Evolutionary conservation across 2,797 vertebrate genomes (phyloP), one percentile per base, ranked within the genome.

Genomic region (Acanthurus leucopareius): DNA sequence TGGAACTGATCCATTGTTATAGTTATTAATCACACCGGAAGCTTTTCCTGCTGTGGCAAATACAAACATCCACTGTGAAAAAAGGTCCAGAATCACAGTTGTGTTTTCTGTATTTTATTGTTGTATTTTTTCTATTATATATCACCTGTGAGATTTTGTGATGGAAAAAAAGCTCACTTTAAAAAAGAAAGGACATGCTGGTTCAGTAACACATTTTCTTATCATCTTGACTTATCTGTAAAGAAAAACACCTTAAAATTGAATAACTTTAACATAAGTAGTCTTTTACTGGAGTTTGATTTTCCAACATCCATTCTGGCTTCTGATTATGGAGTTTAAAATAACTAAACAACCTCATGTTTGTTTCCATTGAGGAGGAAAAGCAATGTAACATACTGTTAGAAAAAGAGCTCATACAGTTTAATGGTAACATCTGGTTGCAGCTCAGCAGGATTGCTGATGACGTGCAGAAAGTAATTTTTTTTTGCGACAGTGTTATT

Each of bases 361-460:
- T 68, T 10, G 16, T 66, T 17, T 63, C 25, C 15, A 40, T 40
- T 8, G 6, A 1, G 32, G 20, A 32, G 28, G 25, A 0, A 25
- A 15, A 45, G 32, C 3, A 8, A 8, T 59, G 69, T 73, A 48
- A 58, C 47, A 22, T 11, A 22, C 2, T 0, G 0, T 13, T 28
- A 42, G 48, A 74, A 78, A 61, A 22, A 3, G 0, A 63, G 40
- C 6, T 44, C 16, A 1, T 16, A 38, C n/a, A 65, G 69, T 78
- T 75, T 66, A 76, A 79, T 28, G n/a, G 15, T 10, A 16, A 28
- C 63, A 82, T 76, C 53, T 73, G 77, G 67, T 45, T 22, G 38
- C 15, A 40, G 2, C 40, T 63, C 28, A 51, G 64, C 38, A 47
- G n/a, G 25, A 52, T 51, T 47, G 60, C 48, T 68, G 52, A 54